Base-by-base conservation (phyloP, 2,888 invertebrate species). In the Polydrusus pterygomalis region DNA sequence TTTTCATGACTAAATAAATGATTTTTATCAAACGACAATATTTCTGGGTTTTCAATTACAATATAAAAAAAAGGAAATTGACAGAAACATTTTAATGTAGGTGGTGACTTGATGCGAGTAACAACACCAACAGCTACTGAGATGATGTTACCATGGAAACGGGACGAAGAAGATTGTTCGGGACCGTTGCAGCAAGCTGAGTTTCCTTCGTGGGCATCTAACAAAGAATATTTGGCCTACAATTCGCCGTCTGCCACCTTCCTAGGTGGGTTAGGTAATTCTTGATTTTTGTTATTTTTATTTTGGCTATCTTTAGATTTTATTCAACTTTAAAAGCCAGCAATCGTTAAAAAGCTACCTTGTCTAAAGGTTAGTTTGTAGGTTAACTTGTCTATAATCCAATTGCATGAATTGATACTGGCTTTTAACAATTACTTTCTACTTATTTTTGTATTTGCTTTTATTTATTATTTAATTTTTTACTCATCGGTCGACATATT, bases 141-240 rank as follows among this genome's bases (percentile, higher is more conserved):
- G 89, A 94, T 94, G 58, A 93, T 96, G 90, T 90, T 97, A 84
- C 97, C 97, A 67, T 97, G 97, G 97, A 96, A 96, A 89, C 92
- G 96, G 7, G 92, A 91, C 78, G 95, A 94, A 83, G 95, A 94
- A 83, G 92, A 92, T 13, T 89, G 90, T 74, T 92, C 92, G 18
- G 91, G 91, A 60, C 89, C 89, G 25, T 83, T 87, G 89, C 92
- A 81, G 91, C 93, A 81, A 88, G 94, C 94, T 54, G 97, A 97
- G 87, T 97, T 97, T 86, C 97, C 97, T 11, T 93, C 96, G 13
- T 98, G 97, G 97, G 97, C 97, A 56, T 95, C 96, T 43, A 97
- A 97, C 87, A 96, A 97, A 86, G 97, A 97, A 84, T 97, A 97
- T 86, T 89, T 97, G 83, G 95, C 96, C 13, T 97, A 97, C 85